Evolutionary conservation across 2,888 invertebrate species (phyloP).

Genomic region (Eupeodes luniger): DNA sequence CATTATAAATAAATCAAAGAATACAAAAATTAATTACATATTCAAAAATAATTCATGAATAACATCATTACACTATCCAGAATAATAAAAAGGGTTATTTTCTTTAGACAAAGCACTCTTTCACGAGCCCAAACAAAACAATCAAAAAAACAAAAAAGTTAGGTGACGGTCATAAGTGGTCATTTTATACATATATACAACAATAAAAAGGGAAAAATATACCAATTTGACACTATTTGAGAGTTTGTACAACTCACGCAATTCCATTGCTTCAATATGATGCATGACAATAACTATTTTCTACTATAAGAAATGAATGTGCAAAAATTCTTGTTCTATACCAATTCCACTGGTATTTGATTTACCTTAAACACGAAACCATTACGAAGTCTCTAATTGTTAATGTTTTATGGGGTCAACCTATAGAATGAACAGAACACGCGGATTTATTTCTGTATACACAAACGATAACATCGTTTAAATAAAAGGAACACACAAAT

Average conservation of each 20-base stretch:
- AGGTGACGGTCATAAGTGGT: neutral
- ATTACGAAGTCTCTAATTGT: conserved; percentile 1
- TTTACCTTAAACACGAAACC: conserved; percentile 12
- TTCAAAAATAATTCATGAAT: neutral
- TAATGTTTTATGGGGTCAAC: conserved; percentile 14
- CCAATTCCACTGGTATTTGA: neutral
- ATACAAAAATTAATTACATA: neutral
- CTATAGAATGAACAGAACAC: neutral
- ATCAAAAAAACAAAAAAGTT: too few species aligned
- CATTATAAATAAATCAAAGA: too few species aligned
- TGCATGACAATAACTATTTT: neutral
- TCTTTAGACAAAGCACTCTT: neutral
- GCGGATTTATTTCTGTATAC: neutral
- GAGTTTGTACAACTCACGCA: neutral
- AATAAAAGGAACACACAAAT: too few species aligned
- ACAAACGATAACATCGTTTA: neutral
- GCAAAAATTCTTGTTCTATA: neutral
- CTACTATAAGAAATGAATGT: neutral
- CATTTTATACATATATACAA: neutral
- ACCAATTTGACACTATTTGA: neutral
- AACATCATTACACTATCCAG: neutral
- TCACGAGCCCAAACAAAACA: neutral
- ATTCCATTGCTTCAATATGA: neutral
- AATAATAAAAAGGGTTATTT: neutral
- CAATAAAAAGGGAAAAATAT: too few species aligned